Evolutionary conservation across 2,888 invertebrate species (phyloP).

Genomic region (Imbricaverruca yamaguchii): DNA sequence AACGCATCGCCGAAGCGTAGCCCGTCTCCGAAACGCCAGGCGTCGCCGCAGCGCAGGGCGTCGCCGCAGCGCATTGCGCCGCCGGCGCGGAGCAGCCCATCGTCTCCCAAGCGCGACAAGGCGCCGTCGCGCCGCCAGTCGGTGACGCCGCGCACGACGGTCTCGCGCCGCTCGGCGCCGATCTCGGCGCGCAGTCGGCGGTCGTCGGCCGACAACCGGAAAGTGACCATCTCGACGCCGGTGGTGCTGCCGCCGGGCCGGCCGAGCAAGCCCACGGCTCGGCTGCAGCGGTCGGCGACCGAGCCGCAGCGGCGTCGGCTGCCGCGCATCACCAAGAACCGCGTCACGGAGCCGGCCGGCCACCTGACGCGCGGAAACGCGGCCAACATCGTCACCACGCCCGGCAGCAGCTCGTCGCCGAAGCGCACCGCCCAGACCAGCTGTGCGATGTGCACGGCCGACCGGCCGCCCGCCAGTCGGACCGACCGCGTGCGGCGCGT

Average conservation of each 20-base stretch:
- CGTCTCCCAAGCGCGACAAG: not conserved
- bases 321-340: not conserved
- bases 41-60: not conserved
- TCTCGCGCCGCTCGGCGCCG: not conserved
- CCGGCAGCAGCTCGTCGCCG: not conserved
- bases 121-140: not conserved
- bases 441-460: not conserved
- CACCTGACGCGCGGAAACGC: slow-evolving; percentile 1
- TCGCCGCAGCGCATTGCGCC: not conserved
- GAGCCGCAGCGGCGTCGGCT: not conserved
- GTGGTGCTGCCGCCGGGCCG: not conserved
- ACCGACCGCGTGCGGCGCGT: slow-evolving; percentile 17
- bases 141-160: not conserved
- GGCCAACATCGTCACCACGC: slow-evolving; percentile 13
- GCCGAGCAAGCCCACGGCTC: not conserved
- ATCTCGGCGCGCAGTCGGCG: not conserved
- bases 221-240: slow-evolving; percentile 4
- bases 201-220: not conserved
- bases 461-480: not conserved
- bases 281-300: not conserved
- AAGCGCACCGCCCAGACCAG: not conserved
- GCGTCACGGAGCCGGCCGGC: not conserved
- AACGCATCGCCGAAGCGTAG: not conserved
- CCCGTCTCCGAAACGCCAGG: not conserved
- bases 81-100: too few species aligned